Conservation (phyloP, 1,140 invertebrate genomes). For the Drosophila miranda region DNA sequence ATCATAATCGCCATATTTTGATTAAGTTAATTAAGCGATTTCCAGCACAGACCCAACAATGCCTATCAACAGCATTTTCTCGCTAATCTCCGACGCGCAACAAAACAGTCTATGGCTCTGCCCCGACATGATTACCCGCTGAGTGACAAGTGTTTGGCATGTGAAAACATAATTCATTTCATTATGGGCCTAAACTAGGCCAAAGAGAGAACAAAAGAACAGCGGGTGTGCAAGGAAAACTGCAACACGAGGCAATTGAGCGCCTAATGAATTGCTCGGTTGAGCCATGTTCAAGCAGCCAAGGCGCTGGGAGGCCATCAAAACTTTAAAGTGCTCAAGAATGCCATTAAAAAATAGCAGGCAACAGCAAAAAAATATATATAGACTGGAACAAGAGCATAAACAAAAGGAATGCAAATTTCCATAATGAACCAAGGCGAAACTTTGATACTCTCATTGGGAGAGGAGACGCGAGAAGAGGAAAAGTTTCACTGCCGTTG, state of each 20-base stretch:
- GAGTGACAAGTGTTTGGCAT: slow-evolving; percentile 57
- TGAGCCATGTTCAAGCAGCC: slow-evolving; percentile 54
- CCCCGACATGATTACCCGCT: slow-evolving; percentile 60
- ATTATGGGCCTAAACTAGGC: slow-evolving; percentile 67
- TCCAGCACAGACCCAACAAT: slow-evolving; percentile 31
- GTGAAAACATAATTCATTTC: slow-evolving; percentile 71
- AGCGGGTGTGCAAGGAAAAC: slow-evolving; percentile 39
- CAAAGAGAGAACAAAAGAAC: slow-evolving; percentile 40
- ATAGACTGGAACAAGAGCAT: slow-evolving; percentile 31
- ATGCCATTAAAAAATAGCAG: slow-evolving; percentile 39
- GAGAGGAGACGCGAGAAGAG: not conserved
- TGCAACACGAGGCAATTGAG: slow-evolving; percentile 49
- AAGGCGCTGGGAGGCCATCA: slow-evolving; percentile 51
- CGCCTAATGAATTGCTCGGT: slow-evolving; percentile 70
- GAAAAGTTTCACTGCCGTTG: slow-evolving; percentile 15
- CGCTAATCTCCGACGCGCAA: slow-evolving; percentile 15
- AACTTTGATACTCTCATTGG: slow-evolving; percentile 28
- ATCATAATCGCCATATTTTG: slow-evolving; percentile 75
- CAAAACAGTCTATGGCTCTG: not conserved
- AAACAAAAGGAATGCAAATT: slow-evolving; percentile 22
- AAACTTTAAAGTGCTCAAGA: slow-evolving; percentile 69
- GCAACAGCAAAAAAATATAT: slow-evolving; percentile 25
- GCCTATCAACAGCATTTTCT: slow-evolving; percentile 44
- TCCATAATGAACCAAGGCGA: slow-evolving; percentile 33
- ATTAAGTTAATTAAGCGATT: slow-evolving; percentile 79